Evolutionary conservation across 2,113 vertebrate genomes (phyloP).

Genomic region (Platanista minor): DNA sequence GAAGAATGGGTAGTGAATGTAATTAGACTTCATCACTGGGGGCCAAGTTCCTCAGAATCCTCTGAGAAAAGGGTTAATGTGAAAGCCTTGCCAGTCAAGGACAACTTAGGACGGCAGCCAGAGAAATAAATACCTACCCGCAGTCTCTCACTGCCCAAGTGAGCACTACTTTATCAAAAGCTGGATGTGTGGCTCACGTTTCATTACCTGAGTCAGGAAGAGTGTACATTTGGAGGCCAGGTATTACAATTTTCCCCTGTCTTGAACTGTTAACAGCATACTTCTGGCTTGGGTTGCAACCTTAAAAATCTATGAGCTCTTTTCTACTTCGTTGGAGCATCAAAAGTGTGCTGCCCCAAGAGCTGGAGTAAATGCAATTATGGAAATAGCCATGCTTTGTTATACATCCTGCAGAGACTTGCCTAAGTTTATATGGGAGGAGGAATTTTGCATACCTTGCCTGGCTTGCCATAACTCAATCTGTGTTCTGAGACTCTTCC

Average conservation of each 20-base stretch:
- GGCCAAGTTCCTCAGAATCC: background rate
- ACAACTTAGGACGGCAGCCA: conserved; percentile 4
- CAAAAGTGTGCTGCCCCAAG: background rate
- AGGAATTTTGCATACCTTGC: background rate
- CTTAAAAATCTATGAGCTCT: conserved; percentile 52
- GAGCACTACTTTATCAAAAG: conserved; percentile 43
- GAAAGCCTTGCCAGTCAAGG: background rate
- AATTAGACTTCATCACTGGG: background rate
- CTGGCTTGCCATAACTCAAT: background rate
- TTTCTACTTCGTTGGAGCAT: conserved; percentile 42
- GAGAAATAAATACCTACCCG: conserved; percentile 46
- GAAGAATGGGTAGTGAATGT: background rate
- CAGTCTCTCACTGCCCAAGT: background rate
- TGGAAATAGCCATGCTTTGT: background rate
- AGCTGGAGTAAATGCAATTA: background rate
- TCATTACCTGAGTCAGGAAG: conserved; percentile 45
- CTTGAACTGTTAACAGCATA: conserved; percentile 17
- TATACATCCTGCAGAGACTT: background rate
- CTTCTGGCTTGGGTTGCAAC: conserved; percentile 26
- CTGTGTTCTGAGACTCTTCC: background rate
- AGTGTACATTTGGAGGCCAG: conserved; percentile 51
- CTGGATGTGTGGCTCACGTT: conserved; percentile 1
- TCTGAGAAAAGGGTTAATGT: background rate
- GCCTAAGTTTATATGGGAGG: background rate
- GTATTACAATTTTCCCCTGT: conserved; percentile 6